Evolutionary conservation across 2,797 vertebrate species (phyloP).

Genomic region (Percopsis omiscomaycus): DNA sequence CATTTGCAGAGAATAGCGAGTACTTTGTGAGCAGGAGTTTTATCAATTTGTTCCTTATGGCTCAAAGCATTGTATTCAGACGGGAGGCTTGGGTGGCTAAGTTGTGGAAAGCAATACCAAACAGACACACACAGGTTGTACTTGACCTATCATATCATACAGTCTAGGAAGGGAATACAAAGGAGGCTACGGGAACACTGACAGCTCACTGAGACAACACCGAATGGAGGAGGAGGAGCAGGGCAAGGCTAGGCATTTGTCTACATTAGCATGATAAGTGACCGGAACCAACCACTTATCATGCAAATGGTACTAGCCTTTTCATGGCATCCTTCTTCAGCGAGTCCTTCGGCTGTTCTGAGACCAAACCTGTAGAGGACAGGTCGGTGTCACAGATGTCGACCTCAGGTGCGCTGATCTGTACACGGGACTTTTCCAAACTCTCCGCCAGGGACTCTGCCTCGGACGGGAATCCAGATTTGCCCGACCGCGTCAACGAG

Average conservation of each 20-base stretch:
- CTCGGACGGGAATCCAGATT: slow-evolving; percentile 45
- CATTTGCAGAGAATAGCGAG: slow-evolving; percentile 27
- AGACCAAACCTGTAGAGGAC: slow-evolving; percentile 35
- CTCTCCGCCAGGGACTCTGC: slow-evolving; percentile 48
- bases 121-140: no score
- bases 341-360: slow-evolving; percentile 58
- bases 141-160: no score
- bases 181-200: neutral
- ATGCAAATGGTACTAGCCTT: slow-evolving; percentile 89
- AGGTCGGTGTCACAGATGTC: slow-evolving; percentile 40
- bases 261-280: slow-evolving; percentile 82
- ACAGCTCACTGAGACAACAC: slow-evolving; percentile 8
- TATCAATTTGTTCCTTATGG: slow-evolving; percentile 2
- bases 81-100: neutral
- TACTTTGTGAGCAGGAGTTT: slow-evolving; percentile 9
- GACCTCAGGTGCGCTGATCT: slow-evolving; percentile 34
- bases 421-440: slow-evolving; percentile 46
- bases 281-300: slow-evolving; percentile 77
- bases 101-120: neutral
- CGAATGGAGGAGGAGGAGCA: slow-evolving; percentile 2
- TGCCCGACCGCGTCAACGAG: slow-evolving; percentile 49
- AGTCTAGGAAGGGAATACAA: slow-evolving; percentile 11
- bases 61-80: slow-evolving; percentile 4
- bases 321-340: slow-evolving; percentile 68
- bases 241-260: slow-evolving; percentile 9